Percentiles rank a stretch among this genome's conserved stretches.
phyloP scores from a whole-genome alignment of 2,888 invertebrate genomes.

The Philereme transversata region DNA sequence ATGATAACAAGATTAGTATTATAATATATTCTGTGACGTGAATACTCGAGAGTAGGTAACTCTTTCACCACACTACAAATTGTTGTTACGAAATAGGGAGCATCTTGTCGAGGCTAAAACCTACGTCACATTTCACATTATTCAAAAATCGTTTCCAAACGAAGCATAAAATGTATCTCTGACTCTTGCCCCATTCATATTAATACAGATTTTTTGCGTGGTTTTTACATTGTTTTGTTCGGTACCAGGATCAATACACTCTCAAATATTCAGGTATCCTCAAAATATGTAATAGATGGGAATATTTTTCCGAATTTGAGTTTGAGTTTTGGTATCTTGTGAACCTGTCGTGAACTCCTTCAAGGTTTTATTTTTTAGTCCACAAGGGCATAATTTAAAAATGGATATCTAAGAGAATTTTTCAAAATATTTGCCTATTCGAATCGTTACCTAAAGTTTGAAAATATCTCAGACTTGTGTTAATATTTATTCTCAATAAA shows the following conservation, averaged over 20 bases:
- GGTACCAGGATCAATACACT: constrained; percentile 36
- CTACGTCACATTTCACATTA: constrained; percentile 75
- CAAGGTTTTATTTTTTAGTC: constrained; percentile 19
- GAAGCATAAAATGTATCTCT: constrained; percentile 59
- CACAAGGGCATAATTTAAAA: not conserved
- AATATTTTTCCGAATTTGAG: constrained; percentile 22
- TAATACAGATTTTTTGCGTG: constrained; percentile 58
- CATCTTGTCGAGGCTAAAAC: constrained; percentile 69
- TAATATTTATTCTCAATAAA: no score
- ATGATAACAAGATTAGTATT: not conserved
- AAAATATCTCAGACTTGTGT: no score
- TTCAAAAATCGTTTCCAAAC: constrained; percentile 71
- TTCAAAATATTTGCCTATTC: no score
- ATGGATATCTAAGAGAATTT: no score
- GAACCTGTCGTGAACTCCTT: constrained; percentile 33
- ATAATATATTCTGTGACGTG: not conserved
- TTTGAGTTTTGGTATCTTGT: constrained; percentile 17
- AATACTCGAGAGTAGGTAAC: not conserved
- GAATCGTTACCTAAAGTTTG: no score
- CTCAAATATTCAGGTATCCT: constrained; percentile 33
- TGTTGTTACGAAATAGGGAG: constrained; percentile 67
- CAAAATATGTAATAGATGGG: constrained; percentile 20
- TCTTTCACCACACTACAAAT: constrained; percentile 9
- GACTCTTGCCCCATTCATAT: constrained; percentile 59
- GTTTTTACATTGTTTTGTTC: constrained; percentile 39